phyloP scores from a whole-genome alignment of 2,797 vertebrate species.

The Ptychobarbus kaznakovi region DNA sequence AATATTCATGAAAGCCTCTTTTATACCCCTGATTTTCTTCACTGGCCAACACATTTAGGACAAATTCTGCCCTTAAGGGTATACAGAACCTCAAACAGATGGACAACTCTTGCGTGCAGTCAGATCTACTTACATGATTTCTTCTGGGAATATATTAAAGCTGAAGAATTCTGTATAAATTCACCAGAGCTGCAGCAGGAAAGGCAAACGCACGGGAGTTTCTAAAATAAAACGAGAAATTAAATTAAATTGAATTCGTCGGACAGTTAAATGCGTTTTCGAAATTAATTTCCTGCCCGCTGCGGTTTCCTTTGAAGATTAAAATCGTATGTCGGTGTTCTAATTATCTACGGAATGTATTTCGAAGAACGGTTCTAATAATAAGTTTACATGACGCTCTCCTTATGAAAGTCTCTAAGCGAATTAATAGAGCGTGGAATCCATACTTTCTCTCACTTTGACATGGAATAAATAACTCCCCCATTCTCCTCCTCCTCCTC shows the following conservation, averaged over 20 bases:
- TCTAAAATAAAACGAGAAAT: constrained; percentile 76
- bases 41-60: constrained; percentile 19
- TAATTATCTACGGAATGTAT: constrained; percentile 80
- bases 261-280: constrained; percentile 80
- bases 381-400: constrained; percentile 76
- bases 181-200: constrained; percentile 65
- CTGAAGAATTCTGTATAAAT: not conserved
- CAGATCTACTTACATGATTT: constrained; percentile 25
- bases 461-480: constrained; percentile 64
- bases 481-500: not conserved
- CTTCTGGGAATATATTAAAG: constrained; percentile 44
- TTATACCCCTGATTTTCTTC: constrained; percentile 1
- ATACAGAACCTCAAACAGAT: constrained; percentile 6
- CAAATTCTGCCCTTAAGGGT: constrained; percentile 21
- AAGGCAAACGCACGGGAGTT: constrained; percentile 72
- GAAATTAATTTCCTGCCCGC: constrained; percentile 77
- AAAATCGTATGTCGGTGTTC: constrained; percentile 79
- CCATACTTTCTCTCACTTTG: constrained; percentile 65
- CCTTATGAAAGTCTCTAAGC: constrained; percentile 71
- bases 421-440: constrained; percentile 79
- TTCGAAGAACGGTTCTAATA: constrained; percentile 78
- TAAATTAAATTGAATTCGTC: constrained; percentile 75
- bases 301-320: constrained; percentile 81
- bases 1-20: constrained; percentile 20
- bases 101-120: not conserved